Evolutionary conservation across 2,797 vertebrate species (phyloP), one percentile per base, ranked within the genome.

Genomic region (Nannoperca australis): DNA sequence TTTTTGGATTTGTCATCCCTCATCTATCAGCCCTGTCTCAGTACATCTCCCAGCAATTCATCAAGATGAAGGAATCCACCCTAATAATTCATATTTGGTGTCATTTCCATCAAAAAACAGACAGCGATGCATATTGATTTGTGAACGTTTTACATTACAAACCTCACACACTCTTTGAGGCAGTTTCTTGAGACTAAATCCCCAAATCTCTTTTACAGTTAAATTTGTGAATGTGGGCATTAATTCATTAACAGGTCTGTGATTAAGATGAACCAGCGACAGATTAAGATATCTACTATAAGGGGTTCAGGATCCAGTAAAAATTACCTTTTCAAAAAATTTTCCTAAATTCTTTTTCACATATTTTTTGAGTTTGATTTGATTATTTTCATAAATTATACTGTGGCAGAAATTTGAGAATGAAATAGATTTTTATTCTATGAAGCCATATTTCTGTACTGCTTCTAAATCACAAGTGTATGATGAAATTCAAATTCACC

Each of bases 1-100:
- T n/a, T n/a, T n/a, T n/a, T n/a, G n/a, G n/a, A n/a, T 87, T 69
- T 64, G 67, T 82, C 55, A n/a, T 85, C 66, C 45, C 55, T 84
- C 85, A 82, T 82, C 81, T 65, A 66, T 89, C 86, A 87, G 68
- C 20, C 24, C 4, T 30, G 83, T 79, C 70, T 83, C 66, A 18
- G 42, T 53, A 74, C 62, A 50, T 71, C 76, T 78, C 49, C 58
- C 54, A 32, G 62, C 62, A 47, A 63, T 78, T 72, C 55, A 75
- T 88, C 85, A 73, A 24, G 7, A 20, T 56, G 24, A 68, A 59
- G 51, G 67, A 72, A 81, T 38, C 7, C 72, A 32, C 49, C 53
- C 71, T 80, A 55, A 85, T 88, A 68, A 78, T 76, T 88, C 82
- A 79, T 36, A 75, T 76, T 36, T 67, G 59, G 12, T 66, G 73